Evolutionary conservation across 1,140 invertebrate species (phyloP), one percentile per base, ranked within the genome.

Genomic region (Eurosta solidaginis): DNA sequence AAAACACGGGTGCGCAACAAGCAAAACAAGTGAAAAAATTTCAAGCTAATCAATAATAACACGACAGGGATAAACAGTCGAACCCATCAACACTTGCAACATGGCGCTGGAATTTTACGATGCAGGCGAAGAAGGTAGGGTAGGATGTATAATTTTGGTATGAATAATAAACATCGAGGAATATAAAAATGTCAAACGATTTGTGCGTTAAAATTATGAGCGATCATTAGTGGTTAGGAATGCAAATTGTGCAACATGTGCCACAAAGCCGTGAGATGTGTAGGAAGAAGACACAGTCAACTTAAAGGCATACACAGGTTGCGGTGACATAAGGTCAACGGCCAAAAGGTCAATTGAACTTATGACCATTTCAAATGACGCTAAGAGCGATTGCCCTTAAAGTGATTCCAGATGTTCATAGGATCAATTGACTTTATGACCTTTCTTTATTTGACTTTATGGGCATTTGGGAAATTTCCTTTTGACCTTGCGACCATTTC

Each of bases 151-250:
- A 68, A 40, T 42, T 68, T 68, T 27, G n/a, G 27, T 40, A 14
- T 33, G 22, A 40, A 68, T 3, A 27, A 42, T n/a, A n/a, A 10
- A 10, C 45, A 5, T 29, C 14, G 59, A 6, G 3, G 33, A 40
- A 40, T 68, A 79, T 79, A 79, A 79, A 79, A 79, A 77, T 77
- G 78, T 79, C 78, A 79, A 79, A 77, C 49, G 78, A 75, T 77
- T 76, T 79, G 74, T 63, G 76, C 52, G 45, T 29, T 20, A 47
- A 79, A 77, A 75, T 77, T 79, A 79, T 79, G 76, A 73, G 9
- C 49, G 76, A 79, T 79, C 78, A 79, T 79, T 79, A 79, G 68
- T 63, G 20, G 73, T 50, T 29, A 52, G 36, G 22, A 73, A 25
- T 22, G 9, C 49, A 44, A 6, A 78, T 59, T 59, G 25, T 36